Evolutionary conservation across 2,797 vertebrate species (phyloP), one percentile per base, ranked within the genome.

Genomic region (Echiichthys vipera): DNA sequence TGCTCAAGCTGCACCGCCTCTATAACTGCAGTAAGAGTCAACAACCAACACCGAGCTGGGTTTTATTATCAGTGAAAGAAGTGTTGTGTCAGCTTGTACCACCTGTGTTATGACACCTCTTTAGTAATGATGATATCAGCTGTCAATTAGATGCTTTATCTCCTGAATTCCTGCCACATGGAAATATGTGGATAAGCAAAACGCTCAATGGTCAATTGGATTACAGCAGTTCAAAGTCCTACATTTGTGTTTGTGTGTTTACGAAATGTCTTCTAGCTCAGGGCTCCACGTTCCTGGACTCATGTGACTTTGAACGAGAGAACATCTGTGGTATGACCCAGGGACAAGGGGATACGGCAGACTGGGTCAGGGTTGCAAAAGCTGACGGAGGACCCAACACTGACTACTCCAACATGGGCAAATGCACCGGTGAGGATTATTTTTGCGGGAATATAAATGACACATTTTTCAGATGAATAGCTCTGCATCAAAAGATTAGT

Each of bases 291-390:
- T 99, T 98, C 82, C 90, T 98, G 95, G 97, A 98, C 78, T 95
- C 95, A 0, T 99, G 98, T 45, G 91, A 94, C 90, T 99, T 98
- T 94, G 98, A 99, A 87, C 88, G 92, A 54, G 96, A 95, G 78
- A 98, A 97, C 68, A 94, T 98, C 53, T 98, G 97, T 56, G 97
- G 97, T 13, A 98, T 98, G 96, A 91, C 97, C 89, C 97, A 98
- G 92, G 94, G 94, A 73, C 81, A 91, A 74, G 91, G 18, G 0
- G 92, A 94, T 73, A 80, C 27, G 37, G 87, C 68, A 2, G 94
- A 95, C 50, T 98, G 97, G 97, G 66, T 83, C 2, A 88, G 87
- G 22, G 73, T 96, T 29, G 71, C 87, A 32, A 40, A 45, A 18
- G 91, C 83, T 47, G 24, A 81, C 0, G 77, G 88, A 14, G 96